These are phyloP conservation scores for Bradypodion ventrale DNA, from an alignment of 2,797 vertebrate species.

Conservation along the genomic window DNA sequence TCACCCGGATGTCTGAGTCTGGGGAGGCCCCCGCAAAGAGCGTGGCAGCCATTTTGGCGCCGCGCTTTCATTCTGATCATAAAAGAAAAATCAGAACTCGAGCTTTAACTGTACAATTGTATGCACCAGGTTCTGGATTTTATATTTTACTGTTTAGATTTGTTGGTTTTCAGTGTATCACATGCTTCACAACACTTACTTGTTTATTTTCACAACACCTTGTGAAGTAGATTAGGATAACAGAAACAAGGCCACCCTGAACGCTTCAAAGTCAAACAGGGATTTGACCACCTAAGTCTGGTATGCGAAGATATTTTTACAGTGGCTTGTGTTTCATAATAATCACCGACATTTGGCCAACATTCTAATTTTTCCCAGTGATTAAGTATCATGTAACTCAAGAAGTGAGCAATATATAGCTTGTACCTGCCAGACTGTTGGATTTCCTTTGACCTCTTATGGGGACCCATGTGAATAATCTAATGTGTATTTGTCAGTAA, in stretches of 20 bases:
- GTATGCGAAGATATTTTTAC: background rate
- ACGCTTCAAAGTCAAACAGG: background rate
- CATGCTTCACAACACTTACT: background rate
- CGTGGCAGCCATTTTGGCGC: no score
- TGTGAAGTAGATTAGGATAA: background rate
- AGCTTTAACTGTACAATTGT: background rate
- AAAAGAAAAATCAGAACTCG: background rate
- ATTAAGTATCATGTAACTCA: background rate
- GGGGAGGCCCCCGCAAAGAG: no score
- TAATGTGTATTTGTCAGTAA: background rate
- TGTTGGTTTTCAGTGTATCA: background rate
- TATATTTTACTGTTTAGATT: background rate
- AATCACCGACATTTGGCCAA: background rate
- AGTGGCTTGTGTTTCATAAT: background rate
- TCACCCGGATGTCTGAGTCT: no score
- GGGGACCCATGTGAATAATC: background rate
- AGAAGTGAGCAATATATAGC: background rate
- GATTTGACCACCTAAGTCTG: background rate
- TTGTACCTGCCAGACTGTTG: background rate
- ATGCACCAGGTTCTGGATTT: background rate
- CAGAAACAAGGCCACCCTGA: background rate
- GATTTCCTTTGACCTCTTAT: background rate
- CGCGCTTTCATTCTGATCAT: no score
- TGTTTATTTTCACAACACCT: conserved; percentile 3
- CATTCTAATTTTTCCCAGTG: background rate